Percentiles rank a stretch among this genome's conserved stretches.
Conservation (phyloP, 2,888 invertebrate genomes). For the Meta bourneti region DNA sequence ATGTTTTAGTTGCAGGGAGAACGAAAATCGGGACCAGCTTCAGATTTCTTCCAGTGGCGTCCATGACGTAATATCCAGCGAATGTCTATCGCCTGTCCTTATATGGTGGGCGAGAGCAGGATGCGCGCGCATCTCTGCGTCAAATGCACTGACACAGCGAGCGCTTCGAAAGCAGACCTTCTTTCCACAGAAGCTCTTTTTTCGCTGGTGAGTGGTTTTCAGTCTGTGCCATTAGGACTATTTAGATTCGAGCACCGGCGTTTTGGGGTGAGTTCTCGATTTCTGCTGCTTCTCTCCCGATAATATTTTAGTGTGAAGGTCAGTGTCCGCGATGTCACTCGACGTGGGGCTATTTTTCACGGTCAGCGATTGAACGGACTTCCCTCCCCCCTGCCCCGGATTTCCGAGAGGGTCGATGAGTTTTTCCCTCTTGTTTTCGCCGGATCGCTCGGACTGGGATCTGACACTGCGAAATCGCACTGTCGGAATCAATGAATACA, state of each 20-base stretch:
- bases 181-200: conserved; percentile 38
- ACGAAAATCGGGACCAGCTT: conserved; percentile 61
- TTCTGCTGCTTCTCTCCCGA: conserved; percentile 19
- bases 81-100: conserved; percentile 74
- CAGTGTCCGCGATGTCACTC: conserved; percentile 36
- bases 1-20: not conserved
- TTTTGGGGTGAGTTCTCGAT: conserved; percentile 35
- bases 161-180: conserved; percentile 20
- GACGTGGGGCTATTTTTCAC: conserved; percentile 21
- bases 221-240: conserved; percentile 64
- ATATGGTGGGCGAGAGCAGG: conserved; percentile 74
- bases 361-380: conserved; percentile 20
- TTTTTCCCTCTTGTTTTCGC: not conserved
- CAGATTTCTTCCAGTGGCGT: conserved; percentile 68
- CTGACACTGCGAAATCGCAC: not conserved
- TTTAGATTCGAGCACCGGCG: conserved; percentile 33
- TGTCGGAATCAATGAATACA: not conserved
- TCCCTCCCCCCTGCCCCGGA: conserved; percentile 12
- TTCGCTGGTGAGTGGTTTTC: conserved; percentile 27
- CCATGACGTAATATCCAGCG: conserved; percentile 69
- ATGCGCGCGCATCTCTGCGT: conserved; percentile 75
- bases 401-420: conserved; percentile 1
- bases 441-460: conserved; percentile 10
- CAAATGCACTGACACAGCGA: conserved; percentile 69
- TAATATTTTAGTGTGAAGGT: conserved; percentile 30